A percentile compares a stretch with the other conserved stretches of the same genome.
Evolutionary conservation across 1,140 invertebrate genomes (phyloP).

Genomic region (Cydia fagiglandana): DNA sequence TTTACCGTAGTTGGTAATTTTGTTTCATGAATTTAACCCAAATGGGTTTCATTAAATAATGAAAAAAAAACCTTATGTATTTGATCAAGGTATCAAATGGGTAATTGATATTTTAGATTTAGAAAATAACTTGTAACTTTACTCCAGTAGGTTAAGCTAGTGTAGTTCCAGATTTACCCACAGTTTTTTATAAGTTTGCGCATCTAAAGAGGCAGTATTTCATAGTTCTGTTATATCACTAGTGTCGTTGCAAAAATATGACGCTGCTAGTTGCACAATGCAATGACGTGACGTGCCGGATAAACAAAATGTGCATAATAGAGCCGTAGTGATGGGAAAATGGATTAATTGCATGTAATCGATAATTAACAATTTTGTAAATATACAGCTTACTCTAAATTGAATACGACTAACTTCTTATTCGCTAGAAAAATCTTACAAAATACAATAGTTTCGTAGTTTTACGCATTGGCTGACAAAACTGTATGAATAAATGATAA

Average conservation of each 20-base stretch:
- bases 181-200: slow-evolving; percentile 7
- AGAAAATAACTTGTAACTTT: no score
- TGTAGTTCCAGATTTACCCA: background rate
- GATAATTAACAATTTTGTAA: background rate
- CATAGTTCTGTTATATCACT: slow-evolving; percentile 31
- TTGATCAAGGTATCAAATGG: no score
- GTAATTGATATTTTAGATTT: no score
- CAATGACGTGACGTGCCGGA: slow-evolving; percentile 23
- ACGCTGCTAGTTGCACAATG: slow-evolving; percentile 22
- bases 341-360: background rate
- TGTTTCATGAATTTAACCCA: background rate
- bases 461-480: no score
- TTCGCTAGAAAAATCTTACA: no score
- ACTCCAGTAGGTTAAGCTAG: background rate
- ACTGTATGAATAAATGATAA: no score
- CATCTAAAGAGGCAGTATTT: slow-evolving; percentile 8
- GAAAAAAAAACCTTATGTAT: no score
- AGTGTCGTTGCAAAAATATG: slow-evolving; percentile 26
- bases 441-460: no score
- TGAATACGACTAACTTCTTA: no score
- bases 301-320: slow-evolving; percentile 30
- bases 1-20: background rate
- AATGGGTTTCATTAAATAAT: no score
- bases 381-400: no score
- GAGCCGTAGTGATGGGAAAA: slow-evolving; percentile 8